Percentiles rank a stretch among this genome's conserved stretches.
phyloP scores from a whole-genome alignment of 2,113 vertebrate genomes.

The Scomber japonicus region DNA sequence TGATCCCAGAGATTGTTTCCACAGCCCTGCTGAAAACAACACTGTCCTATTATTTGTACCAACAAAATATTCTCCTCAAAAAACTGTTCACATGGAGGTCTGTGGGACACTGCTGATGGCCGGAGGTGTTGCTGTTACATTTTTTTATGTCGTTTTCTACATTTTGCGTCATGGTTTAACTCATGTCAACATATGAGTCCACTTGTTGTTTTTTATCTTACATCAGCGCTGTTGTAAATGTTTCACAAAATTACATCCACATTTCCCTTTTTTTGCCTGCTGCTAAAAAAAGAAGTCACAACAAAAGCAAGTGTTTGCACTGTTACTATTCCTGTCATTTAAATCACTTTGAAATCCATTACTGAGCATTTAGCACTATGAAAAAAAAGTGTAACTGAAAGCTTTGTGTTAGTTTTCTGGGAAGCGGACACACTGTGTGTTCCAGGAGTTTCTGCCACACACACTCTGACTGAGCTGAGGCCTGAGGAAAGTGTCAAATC shows the following conservation, averaged over 20 bases:
- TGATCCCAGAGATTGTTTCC: too few species aligned
- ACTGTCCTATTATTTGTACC: too few species aligned
- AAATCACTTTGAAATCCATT: neutral
- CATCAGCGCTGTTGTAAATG: neutral
- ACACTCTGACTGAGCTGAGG: conserved; percentile 23
- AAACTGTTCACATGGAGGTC: too few species aligned
- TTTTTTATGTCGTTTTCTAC: too few species aligned
- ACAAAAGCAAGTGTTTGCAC: neutral
- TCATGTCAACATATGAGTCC: neutral
- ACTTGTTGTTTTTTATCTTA: neutral
- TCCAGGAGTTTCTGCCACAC: conserved; percentile 1
- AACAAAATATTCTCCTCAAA: too few species aligned
- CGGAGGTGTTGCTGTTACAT: too few species aligned
- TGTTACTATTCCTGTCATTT: neutral
- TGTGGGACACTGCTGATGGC: too few species aligned
- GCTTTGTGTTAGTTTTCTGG: conserved; percentile 3
- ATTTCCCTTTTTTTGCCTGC: conserved; percentile 5
- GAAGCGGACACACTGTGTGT: conserved; percentile 15
- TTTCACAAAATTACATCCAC: conserved; percentile 9
- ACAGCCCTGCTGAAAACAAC: too few species aligned
- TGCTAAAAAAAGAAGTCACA: conserved; percentile 20
- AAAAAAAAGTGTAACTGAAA: neutral
- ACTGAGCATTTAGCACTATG: neutral
- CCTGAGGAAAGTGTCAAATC: conserved; percentile 37
- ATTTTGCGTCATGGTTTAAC: neutral